Percentiles rank a stretch among this genome's conserved stretches.
These are phyloP conservation scores for Chlamydotis undulata DNA, from an alignment of 2,113 vertebrate species.

Conservation along the genomic window DNA sequence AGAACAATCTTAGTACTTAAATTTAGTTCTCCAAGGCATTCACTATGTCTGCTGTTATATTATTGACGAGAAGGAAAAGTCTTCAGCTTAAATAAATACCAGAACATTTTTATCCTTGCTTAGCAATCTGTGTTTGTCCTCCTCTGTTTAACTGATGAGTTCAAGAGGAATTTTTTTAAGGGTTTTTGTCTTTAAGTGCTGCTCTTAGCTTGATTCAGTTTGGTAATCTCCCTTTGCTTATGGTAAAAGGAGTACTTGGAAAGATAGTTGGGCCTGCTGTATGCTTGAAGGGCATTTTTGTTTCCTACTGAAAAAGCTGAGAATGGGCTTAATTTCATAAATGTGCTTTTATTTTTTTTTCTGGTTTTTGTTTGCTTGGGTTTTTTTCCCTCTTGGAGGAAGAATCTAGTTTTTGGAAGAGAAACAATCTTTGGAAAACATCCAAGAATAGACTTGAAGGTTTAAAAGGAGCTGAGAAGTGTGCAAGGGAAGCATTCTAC, in stretches of 20 bases:
- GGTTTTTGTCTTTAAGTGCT: background rate
- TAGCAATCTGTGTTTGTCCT: background rate
- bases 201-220: background rate
- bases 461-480: background rate
- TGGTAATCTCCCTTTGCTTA: background rate
- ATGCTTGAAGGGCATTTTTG: background rate
- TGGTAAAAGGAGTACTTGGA: background rate
- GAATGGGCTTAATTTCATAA: background rate
- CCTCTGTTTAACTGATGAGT: background rate
- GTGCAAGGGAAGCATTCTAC: background rate
- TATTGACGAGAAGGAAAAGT: conserved; percentile 9
- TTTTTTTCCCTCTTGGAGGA: background rate
- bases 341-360: background rate
- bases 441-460: background rate
- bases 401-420: background rate
- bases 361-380: too few species aligned
- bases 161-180: background rate
- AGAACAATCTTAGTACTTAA: background rate
- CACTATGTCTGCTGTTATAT: background rate
- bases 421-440: background rate
- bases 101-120: background rate
- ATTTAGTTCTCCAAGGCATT: background rate
- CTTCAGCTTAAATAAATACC: background rate
- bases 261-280: background rate
- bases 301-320: background rate